Percentiles rank a stretch among this genome's conserved stretches.
Evolutionary conservation across 2,113 vertebrate genomes (phyloP).

Genomic region (Paramisgurnus dabryanus): DNA sequence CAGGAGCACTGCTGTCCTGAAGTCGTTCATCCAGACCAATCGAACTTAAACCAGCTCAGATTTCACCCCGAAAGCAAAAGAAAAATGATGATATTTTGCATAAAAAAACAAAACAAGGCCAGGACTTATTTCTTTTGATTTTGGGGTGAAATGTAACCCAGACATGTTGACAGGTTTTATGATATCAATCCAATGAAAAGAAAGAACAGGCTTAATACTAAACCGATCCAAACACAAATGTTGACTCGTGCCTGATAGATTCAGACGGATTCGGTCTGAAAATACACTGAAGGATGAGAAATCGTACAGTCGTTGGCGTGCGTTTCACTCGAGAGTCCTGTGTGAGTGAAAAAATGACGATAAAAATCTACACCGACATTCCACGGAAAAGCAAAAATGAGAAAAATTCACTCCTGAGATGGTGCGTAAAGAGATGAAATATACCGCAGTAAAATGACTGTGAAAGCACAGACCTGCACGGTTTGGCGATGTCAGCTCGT

Average conservation of each 20-base stretch:
- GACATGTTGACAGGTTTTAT: not conserved
- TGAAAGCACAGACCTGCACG: constrained; percentile 56
- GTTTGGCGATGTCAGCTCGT: constrained; percentile 59
- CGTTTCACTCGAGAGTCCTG: not conserved
- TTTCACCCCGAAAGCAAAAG: not conserved
- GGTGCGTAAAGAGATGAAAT: constrained; percentile 45
- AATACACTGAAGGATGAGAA: not conserved
- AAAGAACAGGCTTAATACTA: not conserved
- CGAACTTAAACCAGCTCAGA: not conserved
- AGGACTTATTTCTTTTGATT: not conserved
- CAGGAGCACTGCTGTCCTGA: constrained; percentile 6
- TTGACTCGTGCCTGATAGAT: not conserved
- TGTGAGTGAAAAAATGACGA: not conserved
- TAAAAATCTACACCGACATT: not conserved
- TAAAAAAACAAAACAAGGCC: not conserved
- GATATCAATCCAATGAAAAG: not conserved
- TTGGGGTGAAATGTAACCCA: too few relatives aligned
- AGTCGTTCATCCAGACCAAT: not conserved
- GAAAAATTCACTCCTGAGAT: constrained; percentile 28
- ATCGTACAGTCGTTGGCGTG: not conserved
- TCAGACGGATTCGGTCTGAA: not conserved
- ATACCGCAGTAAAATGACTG: constrained; percentile 51
- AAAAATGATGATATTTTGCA: not conserved
- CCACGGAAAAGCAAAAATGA: not conserved
- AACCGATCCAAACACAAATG: not conserved